Evolutionary conservation across 2,113 vertebrate species (phyloP), one percentile per base, ranked within the genome.

Genomic region (Morone chrysops): DNA sequence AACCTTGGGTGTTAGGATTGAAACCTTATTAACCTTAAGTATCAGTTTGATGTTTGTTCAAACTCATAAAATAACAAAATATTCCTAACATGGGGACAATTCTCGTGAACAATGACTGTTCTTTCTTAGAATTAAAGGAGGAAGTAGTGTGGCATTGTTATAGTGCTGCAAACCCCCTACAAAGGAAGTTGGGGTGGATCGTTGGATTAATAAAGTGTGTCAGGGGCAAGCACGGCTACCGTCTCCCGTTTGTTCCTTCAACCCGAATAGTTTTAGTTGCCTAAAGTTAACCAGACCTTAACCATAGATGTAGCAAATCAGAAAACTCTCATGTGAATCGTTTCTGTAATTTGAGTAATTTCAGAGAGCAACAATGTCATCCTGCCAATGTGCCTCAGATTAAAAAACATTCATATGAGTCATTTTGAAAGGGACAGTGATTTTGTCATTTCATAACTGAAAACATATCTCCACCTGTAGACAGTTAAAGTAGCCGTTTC

Each of bases 401-500:
- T 1, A 67, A 9, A 67, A 67, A 31, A 6, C 2, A 0, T 4
- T 31, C 62, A 45, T 17, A 4, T 45, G 63, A 67, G 22, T 68
- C 25, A 4, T 47, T 25, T 17, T 31, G 22, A 67, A 36, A 50
- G 14, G 12, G 3, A 25, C 31, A 60, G 5, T 31, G 4, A 25
- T 36, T 60, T 8, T 17, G 57, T 60, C 13, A 36, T 8, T 36
- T 60, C 25, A 36, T 31, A 31, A 31, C 31, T 31, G 31, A 31
- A 47, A 45, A 45, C 43, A 45, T 45, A 45, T 43, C n/a, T 70
- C 50, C 80, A 56, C 73, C 69, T 69, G 45, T 66, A 17, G 17
- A 57, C 72, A 50, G 87, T 80, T 66, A 53, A 17, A 12, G 8
- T 36, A 31, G 69, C 63, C 45, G 76, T 74, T 53, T 51, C 70